Conservation (phyloP, 2,888 invertebrate genomes). For the Colostygia pectinataria region DNA sequence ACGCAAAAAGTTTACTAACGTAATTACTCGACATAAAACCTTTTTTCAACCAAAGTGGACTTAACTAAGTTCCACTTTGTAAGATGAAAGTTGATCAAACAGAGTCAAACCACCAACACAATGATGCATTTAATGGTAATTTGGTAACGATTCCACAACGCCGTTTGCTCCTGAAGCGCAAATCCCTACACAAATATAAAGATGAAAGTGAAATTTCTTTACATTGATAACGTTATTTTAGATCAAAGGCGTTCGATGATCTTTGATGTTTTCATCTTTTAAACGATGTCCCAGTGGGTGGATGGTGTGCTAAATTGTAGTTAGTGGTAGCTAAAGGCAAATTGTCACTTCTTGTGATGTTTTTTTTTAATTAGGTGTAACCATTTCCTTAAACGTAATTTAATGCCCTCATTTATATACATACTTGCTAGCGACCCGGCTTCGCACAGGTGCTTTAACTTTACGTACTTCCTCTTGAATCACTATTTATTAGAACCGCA, state of each 20-base stretch:
- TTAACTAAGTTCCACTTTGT: background rate
- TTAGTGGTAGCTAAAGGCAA: too few species aligned
- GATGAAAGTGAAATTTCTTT: slow-evolving; percentile 53
- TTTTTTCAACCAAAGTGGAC: slow-evolving; percentile 3
- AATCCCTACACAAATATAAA: slow-evolving; percentile 35
- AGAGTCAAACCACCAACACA: background rate
- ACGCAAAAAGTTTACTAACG: slow-evolving; percentile 40
- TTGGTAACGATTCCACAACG: background rate
- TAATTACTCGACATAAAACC: slow-evolving; percentile 32
- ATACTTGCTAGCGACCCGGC: too few species aligned
- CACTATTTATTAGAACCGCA: too few species aligned
- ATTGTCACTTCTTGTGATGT: too few species aligned
- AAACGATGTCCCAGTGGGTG: slow-evolving; percentile 64
- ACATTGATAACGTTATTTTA: slow-evolving; percentile 69
- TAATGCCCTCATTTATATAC: too few species aligned
- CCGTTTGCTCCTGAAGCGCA: slow-evolving; percentile 4
- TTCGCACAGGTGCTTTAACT: too few species aligned
- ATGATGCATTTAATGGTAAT: background rate
- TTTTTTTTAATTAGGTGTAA: too few species aligned
- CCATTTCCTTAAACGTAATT: too few species aligned
- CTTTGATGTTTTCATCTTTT: slow-evolving; percentile 77
- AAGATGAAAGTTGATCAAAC: background rate
- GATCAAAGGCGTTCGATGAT: slow-evolving; percentile 68
- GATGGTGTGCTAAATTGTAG: slow-evolving; percentile 41
- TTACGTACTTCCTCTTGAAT: too few species aligned